phyloP scores from a whole-genome alignment of 2,113 vertebrate genomes.

The Motacilla alba region DNA sequence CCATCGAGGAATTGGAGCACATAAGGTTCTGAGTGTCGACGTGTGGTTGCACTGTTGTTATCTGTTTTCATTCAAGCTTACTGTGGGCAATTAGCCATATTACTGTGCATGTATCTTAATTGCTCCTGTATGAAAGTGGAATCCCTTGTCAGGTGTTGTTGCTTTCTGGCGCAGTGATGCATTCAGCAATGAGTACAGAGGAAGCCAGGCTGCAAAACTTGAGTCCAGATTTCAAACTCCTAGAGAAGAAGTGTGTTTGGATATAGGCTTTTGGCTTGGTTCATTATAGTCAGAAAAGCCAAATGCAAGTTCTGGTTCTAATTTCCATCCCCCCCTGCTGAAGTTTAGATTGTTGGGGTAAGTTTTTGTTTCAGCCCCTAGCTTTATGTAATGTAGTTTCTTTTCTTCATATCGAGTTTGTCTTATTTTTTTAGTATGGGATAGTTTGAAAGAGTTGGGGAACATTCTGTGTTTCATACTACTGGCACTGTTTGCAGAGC shows the following conservation, averaged over 20 bases:
- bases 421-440: background rate
- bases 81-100: background rate
- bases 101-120: background rate
- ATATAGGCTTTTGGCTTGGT: slow-evolving; percentile 3
- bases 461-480: background rate
- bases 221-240: background rate
- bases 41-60: background rate
- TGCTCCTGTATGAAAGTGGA: background rate
- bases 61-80: background rate
- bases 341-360: background rate
- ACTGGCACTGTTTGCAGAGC: background rate
- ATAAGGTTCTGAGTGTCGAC: background rate
- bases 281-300: background rate
- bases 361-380: background rate
- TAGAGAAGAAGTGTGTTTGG: slow-evolving; percentile 16
- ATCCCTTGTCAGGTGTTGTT: background rate
- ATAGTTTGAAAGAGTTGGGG: background rate
- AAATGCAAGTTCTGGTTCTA: slow-evolving; percentile 21
- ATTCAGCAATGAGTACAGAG: background rate
- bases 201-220: background rate
- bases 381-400: background rate
- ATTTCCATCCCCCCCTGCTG: background rate
- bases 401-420: background rate
- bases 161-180: background rate
- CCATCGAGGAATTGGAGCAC: background rate